Conservation (phyloP, 2,888 invertebrate species). For the Atherix ibis region DNA sequence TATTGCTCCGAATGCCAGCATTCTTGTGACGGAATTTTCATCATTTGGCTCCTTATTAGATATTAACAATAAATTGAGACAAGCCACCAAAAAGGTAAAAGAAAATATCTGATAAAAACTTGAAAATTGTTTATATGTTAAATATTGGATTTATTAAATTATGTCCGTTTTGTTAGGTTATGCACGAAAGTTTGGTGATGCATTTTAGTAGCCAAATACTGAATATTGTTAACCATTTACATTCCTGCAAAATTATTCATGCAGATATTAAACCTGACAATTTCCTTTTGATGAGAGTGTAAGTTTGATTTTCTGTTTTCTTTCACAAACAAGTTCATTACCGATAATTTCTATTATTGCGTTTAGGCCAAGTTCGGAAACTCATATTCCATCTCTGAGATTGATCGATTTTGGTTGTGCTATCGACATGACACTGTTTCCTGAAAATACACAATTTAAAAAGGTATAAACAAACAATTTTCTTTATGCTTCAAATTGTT, state of each 20-base stretch:
- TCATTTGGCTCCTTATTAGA: slow-evolving; percentile 71
- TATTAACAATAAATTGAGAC: slow-evolving; percentile 59
- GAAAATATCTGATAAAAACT: background rate
- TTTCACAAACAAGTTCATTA: background rate
- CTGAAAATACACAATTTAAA: slow-evolving; percentile 62
- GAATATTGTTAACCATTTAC: slow-evolving; percentile 68
- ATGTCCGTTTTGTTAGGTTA: slow-evolving; percentile 33
- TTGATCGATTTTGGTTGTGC: slow-evolving; percentile 91
- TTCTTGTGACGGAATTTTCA: slow-evolving; percentile 71
- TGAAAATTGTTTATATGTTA: slow-evolving; percentile 1
- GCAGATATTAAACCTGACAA: slow-evolving; percentile 96
- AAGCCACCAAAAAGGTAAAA: slow-evolving; percentile 46
- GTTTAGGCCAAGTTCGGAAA: slow-evolving; percentile 44
- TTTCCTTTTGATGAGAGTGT: slow-evolving; percentile 65
- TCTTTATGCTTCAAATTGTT: background rate
- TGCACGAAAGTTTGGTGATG: slow-evolving; percentile 60
- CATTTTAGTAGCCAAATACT: slow-evolving; percentile 75
- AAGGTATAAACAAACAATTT: slow-evolving; percentile 26
- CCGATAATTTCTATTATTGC: slow-evolving; percentile 5
- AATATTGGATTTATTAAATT: slow-evolving; percentile 2
- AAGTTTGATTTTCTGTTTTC: slow-evolving; percentile 24
- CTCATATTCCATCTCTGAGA: slow-evolving; percentile 55
- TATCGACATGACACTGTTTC: slow-evolving; percentile 83
- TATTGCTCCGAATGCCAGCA: slow-evolving; percentile 66
- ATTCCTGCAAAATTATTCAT: slow-evolving; percentile 79